Evolutionary conservation across 2,888 invertebrate species (phyloP).

Genomic region (Steromphala cineraria): DNA sequence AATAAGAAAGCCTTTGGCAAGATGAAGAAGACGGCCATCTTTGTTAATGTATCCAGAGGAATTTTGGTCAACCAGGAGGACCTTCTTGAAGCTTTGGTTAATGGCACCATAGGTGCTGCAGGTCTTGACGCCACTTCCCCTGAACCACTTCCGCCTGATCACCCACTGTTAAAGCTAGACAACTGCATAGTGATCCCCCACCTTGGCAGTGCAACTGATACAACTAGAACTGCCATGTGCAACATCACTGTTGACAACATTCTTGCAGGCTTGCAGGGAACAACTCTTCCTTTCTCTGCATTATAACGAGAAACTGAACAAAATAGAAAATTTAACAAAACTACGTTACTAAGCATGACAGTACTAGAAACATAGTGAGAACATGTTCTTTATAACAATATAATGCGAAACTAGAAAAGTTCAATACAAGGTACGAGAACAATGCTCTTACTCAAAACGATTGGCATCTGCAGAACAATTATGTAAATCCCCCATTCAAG

Average conservation of each 20-base stretch:
- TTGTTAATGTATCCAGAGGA: conserved; percentile 89
- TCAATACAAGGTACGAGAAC: too few relatives aligned
- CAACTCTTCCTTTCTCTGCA: conserved; percentile 79
- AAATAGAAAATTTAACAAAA: too few relatives aligned
- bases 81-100: conserved; percentile 84
- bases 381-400: too few relatives aligned
- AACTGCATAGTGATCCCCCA: conserved; percentile 92
- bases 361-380: too few relatives aligned
- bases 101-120: conserved; percentile 85
- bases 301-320: not conserved
- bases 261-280: conserved; percentile 84
- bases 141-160: conserved; percentile 89
- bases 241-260: conserved; percentile 87
- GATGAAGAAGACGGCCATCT: conserved; percentile 90
- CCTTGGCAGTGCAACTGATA: conserved; percentile 88
- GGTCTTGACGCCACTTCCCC: conserved; percentile 94
- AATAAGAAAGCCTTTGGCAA: conserved; percentile 84
- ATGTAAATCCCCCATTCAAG: too few relatives aligned
- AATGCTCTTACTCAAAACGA: too few relatives aligned
- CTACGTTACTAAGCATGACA: too few relatives aligned
- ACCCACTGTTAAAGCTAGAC: conserved; percentile 83
- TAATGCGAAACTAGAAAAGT: too few relatives aligned
- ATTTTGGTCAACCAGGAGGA: conserved; percentile 83
- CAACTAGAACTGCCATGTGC: conserved; percentile 87
- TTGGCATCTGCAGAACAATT: too few relatives aligned